Conservation (phyloP, 2,113 vertebrate genomes). For the Nanger granti region DNA sequence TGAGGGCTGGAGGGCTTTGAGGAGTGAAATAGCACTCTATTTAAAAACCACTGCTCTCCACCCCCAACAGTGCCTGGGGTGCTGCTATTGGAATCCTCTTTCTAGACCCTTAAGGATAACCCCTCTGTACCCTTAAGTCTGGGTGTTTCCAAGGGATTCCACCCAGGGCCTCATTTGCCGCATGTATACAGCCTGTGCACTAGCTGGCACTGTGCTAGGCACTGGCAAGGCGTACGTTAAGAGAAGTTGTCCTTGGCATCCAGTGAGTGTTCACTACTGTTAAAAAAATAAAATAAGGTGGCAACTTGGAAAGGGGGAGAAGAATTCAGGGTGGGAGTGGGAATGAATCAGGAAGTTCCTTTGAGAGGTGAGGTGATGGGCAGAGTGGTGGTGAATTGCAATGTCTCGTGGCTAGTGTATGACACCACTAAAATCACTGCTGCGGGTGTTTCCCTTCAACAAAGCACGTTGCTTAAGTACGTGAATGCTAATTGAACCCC, state of each 20-base stretch:
- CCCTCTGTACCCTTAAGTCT: background rate
- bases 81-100: background rate
- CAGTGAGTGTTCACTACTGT: background rate
- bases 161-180: background rate
- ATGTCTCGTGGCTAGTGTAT: background rate
- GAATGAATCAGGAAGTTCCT: background rate
- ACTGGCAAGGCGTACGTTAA: background rate
- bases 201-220: slow-evolving; percentile 9
- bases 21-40: background rate
- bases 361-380: background rate
- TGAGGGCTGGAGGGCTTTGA: background rate
- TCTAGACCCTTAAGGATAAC: background rate
- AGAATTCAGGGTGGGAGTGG: background rate
- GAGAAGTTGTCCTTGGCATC: background rate
- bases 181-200: background rate
- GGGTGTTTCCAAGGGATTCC: background rate
- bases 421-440: background rate
- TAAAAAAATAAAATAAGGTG: background rate
- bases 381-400: background rate
- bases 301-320: background rate
- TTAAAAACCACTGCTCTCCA: background rate
- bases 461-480: background rate
- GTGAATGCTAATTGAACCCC: background rate
- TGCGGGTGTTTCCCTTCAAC: background rate
- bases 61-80: background rate